Conservation (phyloP, 2,797 vertebrate species). For the Hafferia zeledoni region DNA sequence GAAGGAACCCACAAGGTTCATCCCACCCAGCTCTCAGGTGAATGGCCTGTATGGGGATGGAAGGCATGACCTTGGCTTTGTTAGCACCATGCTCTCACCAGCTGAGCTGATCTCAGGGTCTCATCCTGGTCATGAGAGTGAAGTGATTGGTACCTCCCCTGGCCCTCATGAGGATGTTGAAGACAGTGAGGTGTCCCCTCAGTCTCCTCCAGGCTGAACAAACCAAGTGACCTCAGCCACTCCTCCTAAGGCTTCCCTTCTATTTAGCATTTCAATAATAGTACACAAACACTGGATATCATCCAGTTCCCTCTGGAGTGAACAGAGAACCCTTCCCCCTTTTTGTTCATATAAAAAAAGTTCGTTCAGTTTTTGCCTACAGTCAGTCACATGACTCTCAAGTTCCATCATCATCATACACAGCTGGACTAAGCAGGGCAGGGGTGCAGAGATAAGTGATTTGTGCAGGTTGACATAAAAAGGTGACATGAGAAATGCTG, state of each 20-base stretch:
- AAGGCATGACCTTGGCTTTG: not conserved
- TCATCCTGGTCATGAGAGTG: not conserved
- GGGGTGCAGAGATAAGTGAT: not conserved
- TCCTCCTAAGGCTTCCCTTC: fast-evolving
- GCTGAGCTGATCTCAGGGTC: not conserved
- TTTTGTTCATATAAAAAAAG: not conserved
- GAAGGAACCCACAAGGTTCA: not conserved
- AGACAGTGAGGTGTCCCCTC: not conserved
- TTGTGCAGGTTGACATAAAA: not conserved
- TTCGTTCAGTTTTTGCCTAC: not conserved
- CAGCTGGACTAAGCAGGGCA: not conserved
- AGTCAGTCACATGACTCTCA: not conserved
- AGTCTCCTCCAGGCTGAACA: not conserved
- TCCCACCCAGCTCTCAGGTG: not conserved
- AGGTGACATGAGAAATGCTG: not conserved
- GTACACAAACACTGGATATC: not conserved
- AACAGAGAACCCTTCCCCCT: not conserved
- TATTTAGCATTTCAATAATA: not conserved
- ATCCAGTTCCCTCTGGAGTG: not conserved
- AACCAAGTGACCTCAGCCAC: fast-evolving
- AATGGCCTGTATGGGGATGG: not conserved
- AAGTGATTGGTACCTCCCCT: not conserved
- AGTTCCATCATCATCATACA: not conserved
- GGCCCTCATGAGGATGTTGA: not conserved
- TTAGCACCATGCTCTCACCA: not conserved